Evolutionary conservation across 2,113 vertebrate species (phyloP).

Genomic region (Gnathonemus echidnorhynchus): DNA sequence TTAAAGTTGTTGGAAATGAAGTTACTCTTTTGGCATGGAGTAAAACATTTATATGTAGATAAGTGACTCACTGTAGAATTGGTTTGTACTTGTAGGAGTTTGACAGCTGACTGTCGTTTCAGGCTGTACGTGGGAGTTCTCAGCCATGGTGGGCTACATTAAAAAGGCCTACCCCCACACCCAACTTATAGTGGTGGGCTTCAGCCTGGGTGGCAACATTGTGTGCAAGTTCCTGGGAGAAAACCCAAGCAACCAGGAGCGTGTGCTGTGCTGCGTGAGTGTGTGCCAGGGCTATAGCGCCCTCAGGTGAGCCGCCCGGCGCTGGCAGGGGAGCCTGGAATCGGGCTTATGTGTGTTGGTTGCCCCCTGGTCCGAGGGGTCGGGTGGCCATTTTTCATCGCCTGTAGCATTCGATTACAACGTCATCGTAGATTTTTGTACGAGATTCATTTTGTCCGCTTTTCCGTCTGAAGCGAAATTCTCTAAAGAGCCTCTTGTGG

Average conservation of each 20-base stretch:
- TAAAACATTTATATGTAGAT: not conserved
- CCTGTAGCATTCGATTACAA: not conserved
- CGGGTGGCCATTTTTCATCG: not conserved
- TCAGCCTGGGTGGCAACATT: conserved; percentile 95
- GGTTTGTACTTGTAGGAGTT: not conserved
- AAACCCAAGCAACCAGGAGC: conserved; percentile 80
- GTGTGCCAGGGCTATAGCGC: conserved; percentile 96
- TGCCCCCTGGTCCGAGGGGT: not conserved
- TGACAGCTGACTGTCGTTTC: not conserved
- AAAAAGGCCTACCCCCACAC: conserved; percentile 80
- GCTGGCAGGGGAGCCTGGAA: not conserved
- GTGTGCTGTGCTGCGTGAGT: conserved; percentile 87
- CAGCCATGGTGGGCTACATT: conserved; percentile 91
- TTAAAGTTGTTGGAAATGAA: not conserved
- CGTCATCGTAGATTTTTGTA: not conserved
- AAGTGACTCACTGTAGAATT: not conserved
- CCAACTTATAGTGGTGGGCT: conserved; percentile 85
- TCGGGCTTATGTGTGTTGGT: not conserved
- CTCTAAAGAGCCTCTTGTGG: not conserved
- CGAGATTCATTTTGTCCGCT: not conserved
- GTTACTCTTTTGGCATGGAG: not conserved
- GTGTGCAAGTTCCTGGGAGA: conserved; percentile 97
- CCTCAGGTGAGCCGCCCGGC: conserved; percentile 69
- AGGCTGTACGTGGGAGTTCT: conserved; percentile 98
- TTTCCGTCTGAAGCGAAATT: not conserved